Evolutionary conservation across 2,888 invertebrate species (phyloP).

Genomic region (Dicycla oo): DNA sequence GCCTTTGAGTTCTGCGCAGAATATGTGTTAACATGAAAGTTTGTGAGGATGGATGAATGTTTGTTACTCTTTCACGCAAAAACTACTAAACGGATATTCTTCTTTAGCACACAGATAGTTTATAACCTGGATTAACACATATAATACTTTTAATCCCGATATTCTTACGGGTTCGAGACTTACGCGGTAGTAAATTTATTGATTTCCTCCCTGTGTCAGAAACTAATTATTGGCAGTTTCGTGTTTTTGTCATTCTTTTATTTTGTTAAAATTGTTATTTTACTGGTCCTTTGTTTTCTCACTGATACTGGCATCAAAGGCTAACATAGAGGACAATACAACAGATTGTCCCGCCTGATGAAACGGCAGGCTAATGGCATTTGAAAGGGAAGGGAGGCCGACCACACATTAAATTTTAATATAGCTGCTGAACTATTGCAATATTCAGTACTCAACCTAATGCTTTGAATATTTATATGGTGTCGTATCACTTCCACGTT

Average conservation of each 20-base stretch:
- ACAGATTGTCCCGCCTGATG: conserved; percentile 42
- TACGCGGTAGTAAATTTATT: no score
- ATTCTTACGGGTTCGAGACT: no score
- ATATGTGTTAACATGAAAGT: no score
- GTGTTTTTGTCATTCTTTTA: conserved; percentile 33
- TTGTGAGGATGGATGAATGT: no score
- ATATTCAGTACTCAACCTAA: conserved; percentile 12
- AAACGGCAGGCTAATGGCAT: conserved; percentile 39
- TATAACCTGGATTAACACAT: no score
- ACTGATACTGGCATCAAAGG: conserved; percentile 49
- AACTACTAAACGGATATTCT: no score
- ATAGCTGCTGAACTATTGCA: conserved; percentile 28
- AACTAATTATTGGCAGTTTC: conserved; percentile 29
- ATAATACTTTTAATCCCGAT: no score
- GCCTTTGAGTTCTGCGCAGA: background rate
- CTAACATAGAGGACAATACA: conserved; percentile 43
- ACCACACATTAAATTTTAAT: conserved; percentile 1
- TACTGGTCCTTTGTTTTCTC: conserved; percentile 30
- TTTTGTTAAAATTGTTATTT: conserved; percentile 36
- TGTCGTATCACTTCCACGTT: background rate
- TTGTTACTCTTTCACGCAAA: no score
- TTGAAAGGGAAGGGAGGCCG: conserved; percentile 32
- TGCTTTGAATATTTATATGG: background rate
- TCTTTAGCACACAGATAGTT: no score
- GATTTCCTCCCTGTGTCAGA: background rate